Percentiles rank a stretch among this genome's conserved stretches.
phyloP scores from a whole-genome alignment of 2,797 vertebrate genomes.

The Enteromius paludinosus region DNA sequence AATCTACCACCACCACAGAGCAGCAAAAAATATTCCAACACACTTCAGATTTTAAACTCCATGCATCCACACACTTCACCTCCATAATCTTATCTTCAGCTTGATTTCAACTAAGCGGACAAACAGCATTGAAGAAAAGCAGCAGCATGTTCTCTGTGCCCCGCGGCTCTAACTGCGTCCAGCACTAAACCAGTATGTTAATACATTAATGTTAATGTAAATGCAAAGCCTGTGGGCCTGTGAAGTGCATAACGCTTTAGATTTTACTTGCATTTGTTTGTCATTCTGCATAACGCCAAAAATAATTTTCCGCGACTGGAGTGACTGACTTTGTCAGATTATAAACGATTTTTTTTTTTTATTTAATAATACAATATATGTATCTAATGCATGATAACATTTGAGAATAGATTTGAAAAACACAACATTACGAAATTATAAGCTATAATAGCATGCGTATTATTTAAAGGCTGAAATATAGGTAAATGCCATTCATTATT shows the following conservation, averaged over 20 bases:
- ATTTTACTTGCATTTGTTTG: neutral
- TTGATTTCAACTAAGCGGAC: slow-evolving; percentile 61
- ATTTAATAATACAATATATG: too few species aligned
- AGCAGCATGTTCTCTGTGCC: slow-evolving; percentile 3
- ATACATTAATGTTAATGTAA: slow-evolving; percentile 63
- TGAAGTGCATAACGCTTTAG: neutral
- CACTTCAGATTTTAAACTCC: slow-evolving; percentile 80
- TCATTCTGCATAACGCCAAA: neutral
- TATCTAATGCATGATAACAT: neutral
- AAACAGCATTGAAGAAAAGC: slow-evolving; percentile 43
- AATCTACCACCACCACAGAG: slow-evolving; percentile 84
- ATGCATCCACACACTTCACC: slow-evolving; percentile 74
- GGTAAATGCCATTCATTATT: neutral
- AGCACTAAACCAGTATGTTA: slow-evolving; percentile 66
- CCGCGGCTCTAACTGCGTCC: slow-evolving; percentile 62
- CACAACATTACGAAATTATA: neutral
- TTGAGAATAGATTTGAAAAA: neutral
- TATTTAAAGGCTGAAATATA: neutral
- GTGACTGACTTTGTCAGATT: neutral
- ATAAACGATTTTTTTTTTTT: neutral
- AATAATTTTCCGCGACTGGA: neutral
- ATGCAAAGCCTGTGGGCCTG: slow-evolving; percentile 35
- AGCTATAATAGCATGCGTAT: neutral
- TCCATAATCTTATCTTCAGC: slow-evolving; percentile 74
- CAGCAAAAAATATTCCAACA: slow-evolving; percentile 79